phyloP scores from a whole-genome alignment of 1,140 invertebrate species.

The Macrobrachium nipponense region DNA sequence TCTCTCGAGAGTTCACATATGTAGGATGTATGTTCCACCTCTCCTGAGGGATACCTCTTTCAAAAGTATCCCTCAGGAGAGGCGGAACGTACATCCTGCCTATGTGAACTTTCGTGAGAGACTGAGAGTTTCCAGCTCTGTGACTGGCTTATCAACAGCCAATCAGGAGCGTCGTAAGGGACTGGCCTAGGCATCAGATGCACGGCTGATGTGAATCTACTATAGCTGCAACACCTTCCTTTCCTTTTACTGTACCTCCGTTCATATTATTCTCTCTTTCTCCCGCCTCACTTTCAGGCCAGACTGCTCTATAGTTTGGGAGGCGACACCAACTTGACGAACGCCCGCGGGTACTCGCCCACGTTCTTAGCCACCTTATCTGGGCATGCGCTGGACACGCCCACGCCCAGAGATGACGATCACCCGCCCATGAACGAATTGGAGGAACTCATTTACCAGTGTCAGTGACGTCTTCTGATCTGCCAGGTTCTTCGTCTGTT shows the following conservation, averaged over 20 bases:
- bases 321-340: conserved; percentile 27
- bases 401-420: conserved; percentile 48
- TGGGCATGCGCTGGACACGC: conserved; percentile 32
- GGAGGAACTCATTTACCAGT: conserved; percentile 33
- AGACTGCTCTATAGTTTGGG: conserved; percentile 21
- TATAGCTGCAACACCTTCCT: conserved; percentile 18
- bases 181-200: too few relatives aligned
- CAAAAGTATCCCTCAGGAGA: too few relatives aligned
- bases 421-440: conserved; percentile 34
- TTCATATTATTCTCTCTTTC: not conserved
- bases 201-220: too few relatives aligned
- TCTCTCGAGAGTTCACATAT: too few relatives aligned
- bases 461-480: not conserved
- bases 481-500: not conserved
- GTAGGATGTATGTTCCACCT: too few relatives aligned
- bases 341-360: conserved; percentile 39
- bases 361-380: conserved; percentile 32
- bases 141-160: too few relatives aligned
- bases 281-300: conserved; percentile 22
- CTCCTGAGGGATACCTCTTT: too few relatives aligned
- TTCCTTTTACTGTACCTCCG: not conserved
- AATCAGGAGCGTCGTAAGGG: too few relatives aligned
- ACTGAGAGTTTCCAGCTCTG: too few relatives aligned
- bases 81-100: too few relatives aligned
- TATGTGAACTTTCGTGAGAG: too few relatives aligned